Evolutionary conservation across 2,797 vertebrate species (phyloP), one percentile per base, ranked within the genome.

Genomic region (Falco peregrinus): DNA sequence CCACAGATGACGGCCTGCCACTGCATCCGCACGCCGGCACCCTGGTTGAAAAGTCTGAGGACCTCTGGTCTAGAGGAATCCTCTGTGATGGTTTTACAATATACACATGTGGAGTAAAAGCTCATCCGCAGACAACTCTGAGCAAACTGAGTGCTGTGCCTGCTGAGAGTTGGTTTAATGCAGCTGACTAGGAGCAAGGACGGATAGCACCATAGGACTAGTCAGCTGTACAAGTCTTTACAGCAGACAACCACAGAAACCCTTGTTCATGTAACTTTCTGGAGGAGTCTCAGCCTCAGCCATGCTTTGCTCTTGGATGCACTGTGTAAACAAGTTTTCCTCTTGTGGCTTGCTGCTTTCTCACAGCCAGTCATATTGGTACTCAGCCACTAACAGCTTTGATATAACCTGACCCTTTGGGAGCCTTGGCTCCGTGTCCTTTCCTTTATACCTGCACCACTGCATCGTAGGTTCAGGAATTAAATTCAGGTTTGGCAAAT

Each of bases 381-480:
- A 15, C 26, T 29, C 31, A 39, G 29, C 11, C 53, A 60, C 31
- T 7, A 2, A 59, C 8, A 60, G 3, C 15, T 68, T 11, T 6
- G 18, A 60, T 28, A 59, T 20, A 70, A 61, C 4, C 5, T 0
- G 0, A n/a, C 13, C 10, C 19, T 67, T 61, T 37, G 41, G 37
- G 39, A 87, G 18, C 31, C 41, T 68, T 71, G 61, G 24, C 39
- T 82, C 47, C 20, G 10, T 11, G 7, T 67, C 18, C 8, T 29
- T 90, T 67, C 54, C 26, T 11, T 77, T 37, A 43, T 20, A 53
- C 7, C 37, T 76, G 21, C 39, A 53, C 17, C n/a, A n/a, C 37
- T 76, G 21, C 39, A 53, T 15, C n/a, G 31, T 6, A 48, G 13
- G 15, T 61, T 84, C 26, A 59, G 41, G 39, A 71, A 43, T 21